These are phyloP conservation scores for Solen grandis DNA, from an alignment of 1,140 invertebrate genomes.

Conservation along the genomic window DNA sequence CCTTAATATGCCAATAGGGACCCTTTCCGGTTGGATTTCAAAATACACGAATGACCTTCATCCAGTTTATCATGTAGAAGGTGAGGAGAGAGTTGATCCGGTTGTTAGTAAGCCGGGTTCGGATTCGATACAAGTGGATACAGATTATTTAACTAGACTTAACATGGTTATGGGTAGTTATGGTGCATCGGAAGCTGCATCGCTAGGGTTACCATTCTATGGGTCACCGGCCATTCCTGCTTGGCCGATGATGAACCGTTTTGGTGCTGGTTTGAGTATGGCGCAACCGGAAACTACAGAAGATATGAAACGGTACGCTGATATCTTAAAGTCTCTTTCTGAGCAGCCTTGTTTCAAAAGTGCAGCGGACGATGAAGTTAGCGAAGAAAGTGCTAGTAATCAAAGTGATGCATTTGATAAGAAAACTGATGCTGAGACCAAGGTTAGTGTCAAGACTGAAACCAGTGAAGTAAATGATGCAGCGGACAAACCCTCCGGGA, in stretches of 20 bases:
- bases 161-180: too few species aligned
- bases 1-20: constrained; percentile 46
- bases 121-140: neutral
- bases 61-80: constrained; percentile 10
- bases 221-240: neutral
- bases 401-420: neutral
- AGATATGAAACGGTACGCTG: neutral
- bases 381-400: neutral
- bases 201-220: neutral
- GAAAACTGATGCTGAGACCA: neutral
- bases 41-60: constrained; percentile 39
- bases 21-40: constrained; percentile 49
- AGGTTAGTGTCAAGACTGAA: neutral
- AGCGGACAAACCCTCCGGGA: neutral
- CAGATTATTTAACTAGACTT: neutral
- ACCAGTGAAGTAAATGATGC: neutral
- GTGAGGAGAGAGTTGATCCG: neutral
- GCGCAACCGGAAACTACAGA: neutral
- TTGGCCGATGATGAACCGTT: neutral
- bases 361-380: neutral
- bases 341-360: neutral
- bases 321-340: neutral
- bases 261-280: neutral
- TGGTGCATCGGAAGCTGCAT: too few species aligned
- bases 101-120: neutral